These are phyloP conservation scores for Ploceus nigricollis DNA, from an alignment of 2,113 vertebrate genomes.

Conservation along the genomic window DNA sequence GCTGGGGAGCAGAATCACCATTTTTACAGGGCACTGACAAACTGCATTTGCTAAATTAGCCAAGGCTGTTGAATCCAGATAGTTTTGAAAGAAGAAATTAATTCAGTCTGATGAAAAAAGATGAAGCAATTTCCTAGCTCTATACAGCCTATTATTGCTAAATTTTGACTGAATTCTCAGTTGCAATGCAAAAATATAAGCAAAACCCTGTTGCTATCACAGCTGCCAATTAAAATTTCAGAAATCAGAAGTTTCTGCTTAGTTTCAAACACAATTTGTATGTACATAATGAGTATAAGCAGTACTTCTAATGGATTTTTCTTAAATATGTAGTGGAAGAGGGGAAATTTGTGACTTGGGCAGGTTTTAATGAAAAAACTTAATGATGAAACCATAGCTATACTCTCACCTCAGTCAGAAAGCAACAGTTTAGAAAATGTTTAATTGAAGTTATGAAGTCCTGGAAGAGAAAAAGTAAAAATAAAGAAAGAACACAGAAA, in stretches of 20 bases:
- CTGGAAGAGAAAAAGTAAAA: not conserved
- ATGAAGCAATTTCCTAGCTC: not conserved
- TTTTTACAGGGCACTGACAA: not conserved
- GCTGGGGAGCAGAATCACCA: not conserved
- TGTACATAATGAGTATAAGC: not conserved
- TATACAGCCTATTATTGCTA: not conserved
- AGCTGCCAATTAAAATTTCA: not conserved
- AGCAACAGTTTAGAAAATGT: not conserved
- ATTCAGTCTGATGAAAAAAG: not conserved
- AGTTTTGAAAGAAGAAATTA: not conserved
- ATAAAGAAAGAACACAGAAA: not conserved
- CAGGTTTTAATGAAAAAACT: not conserved
- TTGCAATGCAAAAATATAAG: not conserved
- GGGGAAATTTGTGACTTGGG: fast-evolving
- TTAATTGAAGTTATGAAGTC: not conserved
- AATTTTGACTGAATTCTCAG: not conserved
- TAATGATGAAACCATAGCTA: not conserved
- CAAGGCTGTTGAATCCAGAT: not conserved
- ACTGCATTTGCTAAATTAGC: not conserved
- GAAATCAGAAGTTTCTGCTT: not conserved
- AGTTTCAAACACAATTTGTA: not conserved
- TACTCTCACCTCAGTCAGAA: not conserved
- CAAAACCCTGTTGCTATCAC: not conserved
- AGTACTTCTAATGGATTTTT: not conserved
- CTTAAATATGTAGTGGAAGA: not conserved